Conservation (phyloP, 2,113 vertebrate species). For the Ictalurus furcatus region DNA sequence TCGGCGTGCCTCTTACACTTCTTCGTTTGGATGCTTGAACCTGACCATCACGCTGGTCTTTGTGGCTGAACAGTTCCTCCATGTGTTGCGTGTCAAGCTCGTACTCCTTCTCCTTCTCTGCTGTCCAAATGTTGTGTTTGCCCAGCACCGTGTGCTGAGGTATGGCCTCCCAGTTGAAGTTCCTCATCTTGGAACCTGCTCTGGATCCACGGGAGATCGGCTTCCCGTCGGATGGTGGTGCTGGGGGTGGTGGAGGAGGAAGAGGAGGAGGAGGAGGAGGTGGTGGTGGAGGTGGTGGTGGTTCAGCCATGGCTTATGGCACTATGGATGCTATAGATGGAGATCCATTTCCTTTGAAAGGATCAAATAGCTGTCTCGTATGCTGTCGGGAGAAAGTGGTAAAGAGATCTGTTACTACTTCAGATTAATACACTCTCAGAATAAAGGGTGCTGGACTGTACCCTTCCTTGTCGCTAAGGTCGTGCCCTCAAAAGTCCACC, state of each 20-base stretch:
- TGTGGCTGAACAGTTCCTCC: conserved; percentile 79
- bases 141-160: conserved; percentile 73
- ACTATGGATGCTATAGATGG: conserved; percentile 1
- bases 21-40: conserved; percentile 52
- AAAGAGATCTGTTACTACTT: neutral
- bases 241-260: conserved; percentile 38
- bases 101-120: conserved; percentile 62
- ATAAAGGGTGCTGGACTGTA: neutral
- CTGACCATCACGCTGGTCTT: conserved; percentile 55
- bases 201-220: neutral
- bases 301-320: conserved; percentile 41
- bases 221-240: conserved; percentile 50
- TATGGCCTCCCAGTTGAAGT: conserved; percentile 81
- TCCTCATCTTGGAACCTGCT: conserved; percentile 71
- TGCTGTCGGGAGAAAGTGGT: neutral
- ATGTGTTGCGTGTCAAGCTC: conserved; percentile 76
- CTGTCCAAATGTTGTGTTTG: conserved; percentile 79
- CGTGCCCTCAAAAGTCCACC: neutral
- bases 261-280: conserved; percentile 31
- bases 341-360: neutral
- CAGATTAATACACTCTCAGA: neutral
- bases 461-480: neutral
- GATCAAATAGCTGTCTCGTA: neutral
- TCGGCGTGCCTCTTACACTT: conserved; percentile 56
- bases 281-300: conserved; percentile 33